Conservation (phyloP, 2,888 invertebrate genomes). For the Byasa hedistus region DNA sequence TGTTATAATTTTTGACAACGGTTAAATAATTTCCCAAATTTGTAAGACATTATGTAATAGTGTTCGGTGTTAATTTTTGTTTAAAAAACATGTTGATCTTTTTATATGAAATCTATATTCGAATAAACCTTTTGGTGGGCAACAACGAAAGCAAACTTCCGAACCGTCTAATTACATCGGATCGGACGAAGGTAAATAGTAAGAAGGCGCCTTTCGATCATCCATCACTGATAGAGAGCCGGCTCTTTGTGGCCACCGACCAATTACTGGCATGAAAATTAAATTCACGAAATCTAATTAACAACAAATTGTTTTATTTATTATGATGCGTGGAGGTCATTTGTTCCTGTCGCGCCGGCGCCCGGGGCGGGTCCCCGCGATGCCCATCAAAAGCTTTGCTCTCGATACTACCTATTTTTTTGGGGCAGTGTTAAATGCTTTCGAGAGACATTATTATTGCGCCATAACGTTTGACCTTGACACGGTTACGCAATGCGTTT, state of each 20-base stretch:
- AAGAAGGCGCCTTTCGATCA: conserved; percentile 73
- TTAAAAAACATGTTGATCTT: too few species aligned
- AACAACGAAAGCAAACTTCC: conserved; percentile 76
- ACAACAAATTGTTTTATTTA: conserved; percentile 81
- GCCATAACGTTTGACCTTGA: conserved; percentile 39
- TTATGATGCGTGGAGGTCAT: conserved; percentile 79
- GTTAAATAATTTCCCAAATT: too few species aligned
- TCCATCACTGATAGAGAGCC: conserved; percentile 76
- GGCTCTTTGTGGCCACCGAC: conserved; percentile 77
- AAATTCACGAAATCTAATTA: conserved; percentile 81
- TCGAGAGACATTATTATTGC: conserved; percentile 40
- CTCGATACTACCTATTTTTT: conserved; percentile 46
- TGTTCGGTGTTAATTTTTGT: too few species aligned
- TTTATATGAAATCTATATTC: conserved; percentile 69
- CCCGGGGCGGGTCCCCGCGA: conserved; percentile 71
- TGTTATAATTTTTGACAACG: too few species aligned
- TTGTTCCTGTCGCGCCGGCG: conserved; percentile 71
- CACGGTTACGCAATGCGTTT: conserved; percentile 28
- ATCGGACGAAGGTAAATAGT: conserved; percentile 72
- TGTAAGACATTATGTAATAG: too few species aligned
- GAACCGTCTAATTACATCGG: conserved; percentile 71
- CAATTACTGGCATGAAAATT: conserved; percentile 80
- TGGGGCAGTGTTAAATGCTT: conserved; percentile 39
- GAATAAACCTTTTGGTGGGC: conserved; percentile 70
- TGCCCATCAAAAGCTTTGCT: conserved; percentile 44